Percentiles rank a stretch among this genome's conserved stretches.
These are phyloP conservation scores for fruit fly (Drosophila melanogaster) DNA, from an alignment of 1,140 invertebrate genomes.

Conservation along the genomic window DNA sequence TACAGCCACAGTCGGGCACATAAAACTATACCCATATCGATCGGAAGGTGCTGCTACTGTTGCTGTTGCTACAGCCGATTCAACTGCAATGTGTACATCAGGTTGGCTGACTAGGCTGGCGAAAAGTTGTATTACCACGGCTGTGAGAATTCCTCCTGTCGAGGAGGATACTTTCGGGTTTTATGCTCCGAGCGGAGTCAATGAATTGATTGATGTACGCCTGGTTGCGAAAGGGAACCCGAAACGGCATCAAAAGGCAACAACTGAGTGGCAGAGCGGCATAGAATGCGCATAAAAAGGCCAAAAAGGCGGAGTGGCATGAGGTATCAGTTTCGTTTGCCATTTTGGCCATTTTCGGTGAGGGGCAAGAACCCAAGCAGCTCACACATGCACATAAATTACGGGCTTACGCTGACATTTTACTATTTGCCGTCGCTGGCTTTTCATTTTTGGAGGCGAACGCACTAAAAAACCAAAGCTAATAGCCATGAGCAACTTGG, in stretches of 20 bases:
- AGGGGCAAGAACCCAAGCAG: conserved; percentile 8
- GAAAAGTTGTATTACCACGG: conserved; percentile 63
- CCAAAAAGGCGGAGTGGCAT: neutral
- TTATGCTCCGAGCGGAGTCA: conserved; percentile 63
- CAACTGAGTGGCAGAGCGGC: conserved; percentile 28
- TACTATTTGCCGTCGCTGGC: conserved; percentile 73
- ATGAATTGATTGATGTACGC: conserved; percentile 76
- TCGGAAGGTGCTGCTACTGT: conserved; percentile 25
- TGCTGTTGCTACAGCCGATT: conserved; percentile 6
- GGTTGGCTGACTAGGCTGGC: conserved; percentile 38
- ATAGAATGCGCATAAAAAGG: conserved; percentile 74
- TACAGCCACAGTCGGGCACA: conserved; percentile 35
- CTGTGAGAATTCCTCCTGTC: conserved; percentile 26
- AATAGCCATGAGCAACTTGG: conserved; percentile 71
- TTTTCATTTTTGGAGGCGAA: conserved; percentile 69
- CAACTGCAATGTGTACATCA: conserved; percentile 28
- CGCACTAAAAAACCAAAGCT: conserved; percentile 78
- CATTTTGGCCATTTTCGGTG: neutral
- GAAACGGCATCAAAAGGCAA: conserved; percentile 58
- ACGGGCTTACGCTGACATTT: conserved; percentile 82
- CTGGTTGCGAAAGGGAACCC: conserved; percentile 14
- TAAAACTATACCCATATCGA: conserved; percentile 47
- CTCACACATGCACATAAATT: conserved; percentile 80
- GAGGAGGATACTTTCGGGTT: conserved; percentile 37
- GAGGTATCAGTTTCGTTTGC: conserved; percentile 4